Conservation (phyloP, 2,888 invertebrate genomes). For the Artemia sp. region DNA sequence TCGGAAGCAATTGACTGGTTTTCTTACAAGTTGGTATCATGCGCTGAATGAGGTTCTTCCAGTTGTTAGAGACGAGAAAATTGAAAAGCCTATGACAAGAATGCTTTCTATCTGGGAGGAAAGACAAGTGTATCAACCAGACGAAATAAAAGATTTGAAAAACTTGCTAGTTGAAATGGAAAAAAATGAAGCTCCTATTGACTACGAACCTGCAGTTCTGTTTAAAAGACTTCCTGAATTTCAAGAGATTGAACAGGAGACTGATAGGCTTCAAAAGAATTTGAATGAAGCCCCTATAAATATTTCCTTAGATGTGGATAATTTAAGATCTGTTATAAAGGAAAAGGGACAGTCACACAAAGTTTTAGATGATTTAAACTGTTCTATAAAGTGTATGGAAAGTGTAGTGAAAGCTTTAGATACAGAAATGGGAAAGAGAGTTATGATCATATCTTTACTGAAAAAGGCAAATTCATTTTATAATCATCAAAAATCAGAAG, state of each 20-base stretch:
- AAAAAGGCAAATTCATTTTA: constrained; percentile 70
- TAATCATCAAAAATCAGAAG: constrained; percentile 76
- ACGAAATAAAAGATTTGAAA: constrained; percentile 68
- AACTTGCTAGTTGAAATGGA: constrained; percentile 43
- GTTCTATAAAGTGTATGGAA: constrained; percentile 58
- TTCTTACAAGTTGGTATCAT: constrained; percentile 81
- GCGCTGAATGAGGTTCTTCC: constrained; percentile 79
- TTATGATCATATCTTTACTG: constrained; percentile 54
- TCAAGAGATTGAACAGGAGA: constrained; percentile 51
- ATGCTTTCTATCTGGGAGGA: constrained; percentile 95
- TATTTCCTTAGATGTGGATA: constrained; percentile 49
- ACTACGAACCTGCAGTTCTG: constrained; percentile 45
- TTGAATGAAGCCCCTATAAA: constrained; percentile 51
- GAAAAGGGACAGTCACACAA: constrained; percentile 72
- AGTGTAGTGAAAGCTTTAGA: constrained; percentile 61
- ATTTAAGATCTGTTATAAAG: constrained; percentile 59
- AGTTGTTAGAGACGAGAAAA: constrained; percentile 72
- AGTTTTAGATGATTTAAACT: constrained; percentile 68
- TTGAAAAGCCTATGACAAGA: constrained; percentile 63
- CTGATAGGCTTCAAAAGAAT: constrained; percentile 48
- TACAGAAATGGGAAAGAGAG: constrained; percentile 62
- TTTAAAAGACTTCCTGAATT: constrained; percentile 58
- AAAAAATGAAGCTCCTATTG: constrained; percentile 24
- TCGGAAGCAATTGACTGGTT: constrained; percentile 56
- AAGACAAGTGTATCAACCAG: constrained; percentile 70